These are phyloP conservation scores for Stenopsyche tienmushanensis DNA, from an alignment of 1,140 invertebrate species.

Conservation along the genomic window DNA sequence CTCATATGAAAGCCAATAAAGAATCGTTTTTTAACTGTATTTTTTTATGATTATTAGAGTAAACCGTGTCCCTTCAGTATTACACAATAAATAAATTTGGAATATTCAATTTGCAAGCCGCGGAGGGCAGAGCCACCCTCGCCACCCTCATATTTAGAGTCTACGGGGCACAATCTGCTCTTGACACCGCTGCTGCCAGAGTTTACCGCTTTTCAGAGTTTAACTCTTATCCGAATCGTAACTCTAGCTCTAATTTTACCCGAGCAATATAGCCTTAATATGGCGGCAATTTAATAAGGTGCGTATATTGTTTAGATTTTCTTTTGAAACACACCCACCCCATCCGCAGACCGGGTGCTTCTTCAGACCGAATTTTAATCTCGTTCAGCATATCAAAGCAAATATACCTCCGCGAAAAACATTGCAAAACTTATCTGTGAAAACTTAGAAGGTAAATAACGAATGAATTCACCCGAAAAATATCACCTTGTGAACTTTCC, in stretches of 20 bases:
- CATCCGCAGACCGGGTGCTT: too few relatives aligned
- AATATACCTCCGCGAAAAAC: too few relatives aligned
- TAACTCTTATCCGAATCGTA: slow-evolving; percentile 14
- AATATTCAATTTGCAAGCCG: slow-evolving; percentile 16
- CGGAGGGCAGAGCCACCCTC: neutral
- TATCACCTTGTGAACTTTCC: too few relatives aligned
- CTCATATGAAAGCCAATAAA: too few relatives aligned
- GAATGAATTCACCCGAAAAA: too few relatives aligned
- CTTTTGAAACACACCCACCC: too few relatives aligned
- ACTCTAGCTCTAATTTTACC: slow-evolving; percentile 12
- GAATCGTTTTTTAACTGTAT: too few relatives aligned
- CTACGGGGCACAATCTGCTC: slow-evolving; percentile 18
- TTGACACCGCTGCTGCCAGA: slow-evolving; percentile 14
- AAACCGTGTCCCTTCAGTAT: neutral
- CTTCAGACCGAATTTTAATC: neutral
- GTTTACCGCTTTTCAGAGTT: slow-evolving; percentile 15
- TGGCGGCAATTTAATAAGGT: slow-evolving; percentile 14
- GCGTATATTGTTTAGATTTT: neutral
- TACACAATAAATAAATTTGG: slow-evolving; percentile 13
- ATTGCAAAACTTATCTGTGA: too few relatives aligned
- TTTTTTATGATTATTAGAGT: too few relatives aligned
- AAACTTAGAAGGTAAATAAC: too few relatives aligned
- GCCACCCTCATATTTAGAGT: neutral
- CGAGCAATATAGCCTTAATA: neutral
- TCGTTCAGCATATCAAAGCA: neutral